Conservation (phyloP, 2,113 vertebrate genomes). For the Diphyllodes magnificus region DNA sequence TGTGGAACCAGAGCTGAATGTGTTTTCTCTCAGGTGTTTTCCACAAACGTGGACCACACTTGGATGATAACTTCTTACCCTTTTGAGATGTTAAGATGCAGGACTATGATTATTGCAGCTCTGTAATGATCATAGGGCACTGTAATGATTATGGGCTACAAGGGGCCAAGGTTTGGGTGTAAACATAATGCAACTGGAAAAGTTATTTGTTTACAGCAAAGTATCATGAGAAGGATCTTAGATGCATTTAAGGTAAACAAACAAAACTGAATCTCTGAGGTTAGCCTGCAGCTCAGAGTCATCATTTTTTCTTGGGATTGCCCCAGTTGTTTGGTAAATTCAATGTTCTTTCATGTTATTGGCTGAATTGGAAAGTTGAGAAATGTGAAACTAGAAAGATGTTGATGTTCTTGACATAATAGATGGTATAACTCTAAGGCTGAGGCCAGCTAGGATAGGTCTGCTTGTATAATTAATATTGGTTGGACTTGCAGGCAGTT, state of each 20-base stretch:
- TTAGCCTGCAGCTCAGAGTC: not conserved
- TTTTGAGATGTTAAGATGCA: not conserved
- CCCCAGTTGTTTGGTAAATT: constrained; percentile 39
- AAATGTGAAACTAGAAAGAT: constrained; percentile 27
- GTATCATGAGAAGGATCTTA: not conserved
- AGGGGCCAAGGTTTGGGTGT: not conserved
- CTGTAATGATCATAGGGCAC: not conserved
- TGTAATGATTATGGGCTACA: not conserved
- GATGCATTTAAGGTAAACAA: constrained; percentile 12
- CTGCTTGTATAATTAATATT: not conserved
- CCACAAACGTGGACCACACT: not conserved
- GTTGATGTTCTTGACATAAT: not conserved
- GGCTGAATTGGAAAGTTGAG: not conserved
- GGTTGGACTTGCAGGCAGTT: not conserved
- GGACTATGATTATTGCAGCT: not conserved
- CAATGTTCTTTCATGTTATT: constrained; percentile 35
- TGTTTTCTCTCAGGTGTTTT: not conserved
- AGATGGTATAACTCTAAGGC: not conserved
- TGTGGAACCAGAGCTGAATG: not conserved
- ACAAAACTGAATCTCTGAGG: not conserved
- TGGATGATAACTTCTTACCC: not conserved
- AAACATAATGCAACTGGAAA: not conserved
- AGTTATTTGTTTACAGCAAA: not conserved
- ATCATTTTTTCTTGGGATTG: not conserved
- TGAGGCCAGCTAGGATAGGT: not conserved